phyloP scores from a whole-genome alignment of 2,797 vertebrate genomes.

The Podargus strigoides region DNA sequence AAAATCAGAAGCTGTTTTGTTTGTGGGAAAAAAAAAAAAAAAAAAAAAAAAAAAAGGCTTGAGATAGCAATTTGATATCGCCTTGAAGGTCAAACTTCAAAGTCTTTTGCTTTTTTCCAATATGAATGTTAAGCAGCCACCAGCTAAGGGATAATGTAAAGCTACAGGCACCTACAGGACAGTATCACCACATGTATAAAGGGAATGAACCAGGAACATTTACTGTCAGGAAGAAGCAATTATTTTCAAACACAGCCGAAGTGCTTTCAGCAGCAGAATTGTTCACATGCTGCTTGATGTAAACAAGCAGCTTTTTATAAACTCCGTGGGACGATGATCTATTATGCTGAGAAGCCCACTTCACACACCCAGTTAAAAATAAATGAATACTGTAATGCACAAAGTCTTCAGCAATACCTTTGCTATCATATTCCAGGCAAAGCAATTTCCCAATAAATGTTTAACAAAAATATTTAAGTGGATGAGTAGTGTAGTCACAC shows the following conservation, averaged over 20 bases:
- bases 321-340: not conserved
- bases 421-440: not conserved
- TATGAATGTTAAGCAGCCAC: not conserved
- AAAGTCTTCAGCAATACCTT: not conserved
- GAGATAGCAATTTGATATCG: not conserved
- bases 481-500: not conserved
- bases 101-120: not conserved
- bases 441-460: not conserved
- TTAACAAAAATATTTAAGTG: not conserved
- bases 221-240: not conserved
- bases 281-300: not conserved
- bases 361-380: not conserved
- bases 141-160: not conserved
- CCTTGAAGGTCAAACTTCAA: not conserved
- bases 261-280: not conserved
- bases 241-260: not conserved
- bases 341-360: not conserved
- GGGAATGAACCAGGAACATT: not conserved
- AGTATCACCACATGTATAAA: not conserved
- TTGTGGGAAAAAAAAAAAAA: not conserved
- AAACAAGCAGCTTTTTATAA: not conserved
- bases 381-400: not conserved
- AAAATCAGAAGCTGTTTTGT: not conserved
- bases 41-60: not conserved
- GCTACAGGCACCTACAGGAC: not conserved